These are phyloP conservation scores for Nemapogon koenigi DNA, from an alignment of 2,888 invertebrate genomes.

Conservation along the genomic window DNA sequence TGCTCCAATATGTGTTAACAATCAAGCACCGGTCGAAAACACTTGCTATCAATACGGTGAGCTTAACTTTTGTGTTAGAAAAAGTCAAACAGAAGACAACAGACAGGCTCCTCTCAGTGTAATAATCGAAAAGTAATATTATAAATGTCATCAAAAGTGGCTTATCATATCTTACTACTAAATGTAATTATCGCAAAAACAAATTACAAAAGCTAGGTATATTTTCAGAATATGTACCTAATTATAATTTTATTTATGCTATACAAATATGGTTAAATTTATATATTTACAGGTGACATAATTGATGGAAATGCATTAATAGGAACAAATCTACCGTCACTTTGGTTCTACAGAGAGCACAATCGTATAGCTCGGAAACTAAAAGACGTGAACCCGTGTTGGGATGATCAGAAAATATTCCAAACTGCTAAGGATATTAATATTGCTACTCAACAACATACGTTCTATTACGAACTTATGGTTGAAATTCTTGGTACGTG, in stretches of 20 bases:
- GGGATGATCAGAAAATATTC: conserved; percentile 29
- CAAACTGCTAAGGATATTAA: conserved; percentile 27
- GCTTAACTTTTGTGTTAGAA: too few species aligned
- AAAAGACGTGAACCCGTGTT: conserved; percentile 25
- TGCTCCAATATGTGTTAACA: conserved; percentile 1
- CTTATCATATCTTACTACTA: too few species aligned
- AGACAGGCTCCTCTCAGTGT: too few species aligned
- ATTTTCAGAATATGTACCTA: too few species aligned
- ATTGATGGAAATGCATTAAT: conserved; percentile 14
- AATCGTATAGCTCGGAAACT: conserved; percentile 25
- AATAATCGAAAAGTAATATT: too few species aligned
- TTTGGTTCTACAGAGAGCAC: conserved; percentile 30
- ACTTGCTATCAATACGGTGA: conserved; percentile 7
- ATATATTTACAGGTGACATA: conserved; percentile 17
- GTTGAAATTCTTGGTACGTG: conserved; percentile 24
- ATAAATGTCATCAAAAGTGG: too few species aligned
- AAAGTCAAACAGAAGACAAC: too few species aligned
- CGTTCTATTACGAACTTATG: conserved; percentile 26
- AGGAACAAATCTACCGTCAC: conserved; percentile 20
- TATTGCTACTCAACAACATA: conserved; percentile 25
- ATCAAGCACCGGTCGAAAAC: conserved; percentile 2
- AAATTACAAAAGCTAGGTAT: too few species aligned
- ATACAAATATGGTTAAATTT: too few species aligned
- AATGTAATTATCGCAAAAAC: too few species aligned
- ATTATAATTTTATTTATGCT: too few species aligned